Evolutionary conservation across 2,888 invertebrate species (phyloP), one percentile per base, ranked within the genome.

Genomic region (Drosophila recens): DNA sequence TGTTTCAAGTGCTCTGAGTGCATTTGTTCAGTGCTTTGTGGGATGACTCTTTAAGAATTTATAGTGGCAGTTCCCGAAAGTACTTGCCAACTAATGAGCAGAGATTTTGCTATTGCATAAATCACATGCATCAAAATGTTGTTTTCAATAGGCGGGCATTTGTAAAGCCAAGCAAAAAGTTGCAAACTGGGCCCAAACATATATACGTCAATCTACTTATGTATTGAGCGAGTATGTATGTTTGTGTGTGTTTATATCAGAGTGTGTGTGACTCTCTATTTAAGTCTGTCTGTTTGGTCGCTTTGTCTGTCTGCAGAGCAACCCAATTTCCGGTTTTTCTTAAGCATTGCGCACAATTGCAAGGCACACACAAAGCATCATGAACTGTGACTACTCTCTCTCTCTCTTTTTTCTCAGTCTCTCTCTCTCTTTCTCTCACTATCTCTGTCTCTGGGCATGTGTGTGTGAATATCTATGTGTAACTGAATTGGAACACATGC

Each of bases 301-400:
- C 78, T 75, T 70, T 78, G 76, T 75, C 76, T 75, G 82, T 77
- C 79, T 85, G 79, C 82, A 66, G 69, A 80, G 86, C 86, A 89
- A 88, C 86, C 87, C 84, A 85, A 89, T 89, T 87, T 90, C 87
- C 86, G 90, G 90, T 87, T 86, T 81, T 89, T 82, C 90, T 89
- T 89, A 90, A 90, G 84, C 82, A 82, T 82, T 79, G 79, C 79
- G 81, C 80, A 88, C 83, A 75, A 89, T 79, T 80, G 76, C 78
- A 79, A 72, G 75, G 67, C 79, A 58, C 63, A 80, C 59, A 74
- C 68, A 72, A 58, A 72, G 75, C 61, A 20, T 46, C 68, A 76
- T 62, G 65, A 75, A 62, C 72, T 69, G 59, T 49, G 42, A 62
- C 72, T 69, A 52, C 11, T 34, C 36, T 36, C 1, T 30, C 30